phyloP scores from a whole-genome alignment of 2,888 invertebrate genomes.

The Punctoribates punctum region DNA sequence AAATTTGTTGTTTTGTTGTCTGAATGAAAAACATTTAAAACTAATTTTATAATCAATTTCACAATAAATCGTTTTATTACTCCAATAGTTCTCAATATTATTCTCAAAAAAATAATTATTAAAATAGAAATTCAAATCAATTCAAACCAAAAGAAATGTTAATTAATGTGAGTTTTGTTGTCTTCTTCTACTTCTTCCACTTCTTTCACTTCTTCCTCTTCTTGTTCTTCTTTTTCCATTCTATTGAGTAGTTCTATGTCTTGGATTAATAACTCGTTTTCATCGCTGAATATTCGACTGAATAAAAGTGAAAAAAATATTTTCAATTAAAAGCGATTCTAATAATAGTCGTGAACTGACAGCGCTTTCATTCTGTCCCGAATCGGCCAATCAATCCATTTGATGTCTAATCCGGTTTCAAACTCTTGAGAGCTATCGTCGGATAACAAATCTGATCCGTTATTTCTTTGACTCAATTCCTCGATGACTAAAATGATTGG shows the following conservation, averaged over 20 bases:
- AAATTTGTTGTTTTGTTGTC: too few species aligned
- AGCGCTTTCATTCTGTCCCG: not conserved
- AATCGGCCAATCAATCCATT: constrained; percentile 2
- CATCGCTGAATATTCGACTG: not conserved
- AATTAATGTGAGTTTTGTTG: too few species aligned
- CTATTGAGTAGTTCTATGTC: not conserved
- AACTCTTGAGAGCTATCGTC: not conserved
- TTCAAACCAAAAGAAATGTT: too few species aligned
- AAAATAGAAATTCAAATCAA: too few species aligned
- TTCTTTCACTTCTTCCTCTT: too few species aligned
- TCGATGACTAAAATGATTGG: not conserved
- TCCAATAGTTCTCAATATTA: too few species aligned
- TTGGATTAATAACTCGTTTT: not conserved
- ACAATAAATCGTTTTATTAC: too few species aligned
- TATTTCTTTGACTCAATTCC: not conserved
- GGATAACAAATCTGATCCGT: not conserved
- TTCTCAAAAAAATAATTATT: too few species aligned
- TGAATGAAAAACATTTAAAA: too few species aligned
- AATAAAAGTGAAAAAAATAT: not conserved
- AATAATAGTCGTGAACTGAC: not conserved
- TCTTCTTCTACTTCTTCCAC: too few species aligned
- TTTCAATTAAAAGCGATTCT: not conserved
- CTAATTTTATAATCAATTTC: too few species aligned
- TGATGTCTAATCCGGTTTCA: not conserved
- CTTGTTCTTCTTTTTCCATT: too few species aligned